Evolutionary conservation across 2,797 vertebrate genomes (phyloP), one percentile per base, ranked within the genome.

Genomic region (Microctenopoma steveboyesi): DNA sequence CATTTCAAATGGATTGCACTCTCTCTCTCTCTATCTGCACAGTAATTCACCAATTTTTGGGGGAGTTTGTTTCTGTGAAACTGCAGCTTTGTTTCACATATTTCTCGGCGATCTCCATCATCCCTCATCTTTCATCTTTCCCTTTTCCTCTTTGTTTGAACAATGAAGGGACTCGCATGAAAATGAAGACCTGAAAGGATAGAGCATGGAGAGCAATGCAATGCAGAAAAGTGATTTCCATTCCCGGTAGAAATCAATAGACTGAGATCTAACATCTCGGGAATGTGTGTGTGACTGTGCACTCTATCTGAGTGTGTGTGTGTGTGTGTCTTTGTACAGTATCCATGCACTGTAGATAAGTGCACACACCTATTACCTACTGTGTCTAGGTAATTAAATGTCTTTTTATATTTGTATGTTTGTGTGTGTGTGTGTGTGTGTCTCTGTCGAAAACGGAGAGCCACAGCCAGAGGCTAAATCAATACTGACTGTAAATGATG

Each of bases 401-500:
- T 37, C 10, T 47, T 62, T 54, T 18, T 37, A 11, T 12, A 35
- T 72, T 51, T 72, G 18, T 54, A 59, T 49, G 52, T 51, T 42
- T 60, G 30, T 61, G 43, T 51, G 18, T 49, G 43, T 51, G 18
- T 49, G 42, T 73, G 56, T 56, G 27, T 60, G 58, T 46, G 47
- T 45, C 35, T 16, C 18, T 27, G n/a, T 1, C 61, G 69, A 58
- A 72, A 81, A 62, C 64, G 52, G 56, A 52, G 64, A 47, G 47
- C 73, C 56, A 59, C 18, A 77, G 81, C 68, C 72, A 70, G 39
- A 74, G 64, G 77, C 76, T 79, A 64, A 5, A 89, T 91, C 86
- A 86, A 91, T 90, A 87, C 69, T 64, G 79, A 82, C 84, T 85
- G 78, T 86, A 85, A 90, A 76, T 85, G 83, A 87, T 87, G 79